Base-by-base conservation (phyloP, 2,888 invertebrate genomes). In the Aproaerema taeniolella region DNA sequence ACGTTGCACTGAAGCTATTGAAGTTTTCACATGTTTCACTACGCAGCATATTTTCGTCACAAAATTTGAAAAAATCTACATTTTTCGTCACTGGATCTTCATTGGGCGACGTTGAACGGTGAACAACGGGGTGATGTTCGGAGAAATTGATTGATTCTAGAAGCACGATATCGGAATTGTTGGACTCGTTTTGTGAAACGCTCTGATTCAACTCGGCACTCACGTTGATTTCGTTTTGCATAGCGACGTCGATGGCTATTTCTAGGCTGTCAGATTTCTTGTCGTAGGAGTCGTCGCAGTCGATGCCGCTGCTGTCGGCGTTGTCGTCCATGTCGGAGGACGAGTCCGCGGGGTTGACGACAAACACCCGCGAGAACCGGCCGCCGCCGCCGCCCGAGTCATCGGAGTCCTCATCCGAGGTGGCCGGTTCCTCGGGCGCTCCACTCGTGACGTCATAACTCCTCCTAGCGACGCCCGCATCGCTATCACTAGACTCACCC, bases 281-380 rank as follows among this genome's bases (percentile, higher is more conserved):
- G 51, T 83, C 83, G 52, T 90, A 91, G 48, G 91, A 89, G 60
- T 92, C 91, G 20, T 91, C 91, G 33, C 90, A 89, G 53, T 91
- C 88, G 34, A 86, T 89, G 30, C 90, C 89, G 41, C 87, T 87
- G 47, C 87, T 86, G 46, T 88, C 89, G 1, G 89, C 89, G 41
- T 89, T 89, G 52, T 88, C 85, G 38, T 90, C 89, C 29, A 88
- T 77, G 38, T 89, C 90, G 0, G 89, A 90, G 2, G 90, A 90
- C 5, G 90, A 89, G 36, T 89, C 88, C 12, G 78, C 80, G 5
- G 90, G 90, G 57, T 92, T 92, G 12, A 92, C 91, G 1, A 92
- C 89, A 61, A 92, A 92, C 11, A 92, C 90, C 39, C 91, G 88
- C 24, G 91, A 90, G 59, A 92, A 92, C 35, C 74, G 66, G 1